These are phyloP conservation scores for Semotilus atromaculatus DNA, from an alignment of 2,797 vertebrate species.

Conservation along the genomic window DNA sequence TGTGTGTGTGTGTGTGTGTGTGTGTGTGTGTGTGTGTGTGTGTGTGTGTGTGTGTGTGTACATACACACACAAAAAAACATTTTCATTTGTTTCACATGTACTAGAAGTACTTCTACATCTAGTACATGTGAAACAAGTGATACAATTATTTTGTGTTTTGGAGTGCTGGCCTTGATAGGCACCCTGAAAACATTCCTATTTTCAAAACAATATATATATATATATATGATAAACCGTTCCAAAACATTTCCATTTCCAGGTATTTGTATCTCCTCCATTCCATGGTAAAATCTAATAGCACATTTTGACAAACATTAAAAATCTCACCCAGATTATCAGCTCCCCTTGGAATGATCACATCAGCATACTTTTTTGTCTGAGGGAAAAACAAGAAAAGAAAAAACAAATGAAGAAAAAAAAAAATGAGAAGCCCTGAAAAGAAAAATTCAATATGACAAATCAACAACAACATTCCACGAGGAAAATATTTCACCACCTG, in stretches of 20 bases:
- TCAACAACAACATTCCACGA: background rate
- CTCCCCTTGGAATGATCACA: constrained; percentile 94
- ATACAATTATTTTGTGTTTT: background rate
- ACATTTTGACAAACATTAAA: constrained; percentile 15
- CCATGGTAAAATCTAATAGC: constrained; percentile 16
- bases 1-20: too few relatives aligned
- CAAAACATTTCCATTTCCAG: constrained; percentile 51
- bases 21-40: too few relatives aligned
- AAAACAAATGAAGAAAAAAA: background rate
- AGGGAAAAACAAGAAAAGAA: constrained; percentile 29
- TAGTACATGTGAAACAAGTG: background rate
- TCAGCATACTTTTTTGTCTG: constrained; percentile 98
- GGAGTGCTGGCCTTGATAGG: constrained; percentile 37
- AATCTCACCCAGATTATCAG: constrained; percentile 90
- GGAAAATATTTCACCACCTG: constrained; percentile 17
- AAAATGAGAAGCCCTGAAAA: constrained; percentile 3
- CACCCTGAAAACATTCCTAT: constrained; percentile 26
- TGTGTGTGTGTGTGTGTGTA: too few relatives aligned
- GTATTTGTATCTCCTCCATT: background rate
- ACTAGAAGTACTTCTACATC: too few relatives aligned
- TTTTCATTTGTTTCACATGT: too few relatives aligned
- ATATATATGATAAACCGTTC: constrained; percentile 26
- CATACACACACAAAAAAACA: background rate
- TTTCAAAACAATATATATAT: constrained; percentile 48
- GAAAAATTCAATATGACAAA: background rate